A percentile compares a stretch with the other conserved stretches of the same genome.
Evolutionary conservation across 2,113 vertebrate species (phyloP).

Genomic region (Hippocampus abdominalis): DNA sequence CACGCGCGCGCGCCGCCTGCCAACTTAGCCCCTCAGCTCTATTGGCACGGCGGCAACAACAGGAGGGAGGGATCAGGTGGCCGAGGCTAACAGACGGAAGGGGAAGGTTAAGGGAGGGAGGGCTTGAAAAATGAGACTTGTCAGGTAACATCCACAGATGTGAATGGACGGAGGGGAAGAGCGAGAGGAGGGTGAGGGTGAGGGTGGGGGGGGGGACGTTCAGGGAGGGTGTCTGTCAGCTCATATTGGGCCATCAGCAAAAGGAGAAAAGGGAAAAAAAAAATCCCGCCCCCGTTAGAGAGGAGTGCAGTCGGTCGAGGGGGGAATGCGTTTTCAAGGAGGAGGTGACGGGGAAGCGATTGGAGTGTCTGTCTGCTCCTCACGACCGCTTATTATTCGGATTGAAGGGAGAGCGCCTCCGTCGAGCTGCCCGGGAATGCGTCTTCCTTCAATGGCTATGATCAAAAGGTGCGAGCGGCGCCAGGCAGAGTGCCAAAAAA

Average conservation of each 20-base stretch:
- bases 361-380: slow-evolving; percentile 4
- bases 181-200: too few species aligned
- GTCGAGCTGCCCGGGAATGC: not conserved
- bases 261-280: not conserved
- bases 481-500: not conserved
- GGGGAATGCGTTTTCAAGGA: slow-evolving; percentile 2
- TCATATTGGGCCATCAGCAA: not conserved
- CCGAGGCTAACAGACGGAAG: slow-evolving; percentile 4
- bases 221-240: not conserved
- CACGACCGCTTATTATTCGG: slow-evolving; percentile 4
- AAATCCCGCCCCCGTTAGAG: not conserved
- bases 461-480: not conserved
- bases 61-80: slow-evolving; percentile 7
- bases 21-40: not conserved
- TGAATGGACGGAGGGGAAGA: not conserved
- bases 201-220: too few species aligned
- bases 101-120: not conserved
- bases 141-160: slow-evolving; percentile 13
- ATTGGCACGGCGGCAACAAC: slow-evolving; percentile 3
- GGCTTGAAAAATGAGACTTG: slow-evolving; percentile 11
- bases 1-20: not conserved
- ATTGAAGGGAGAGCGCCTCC: not conserved
- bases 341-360: not conserved
- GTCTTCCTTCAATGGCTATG: slow-evolving; percentile 6
- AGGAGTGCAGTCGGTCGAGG: not conserved